Evolutionary conservation across 2,113 vertebrate genomes (phyloP), one percentile per base, ranked within the genome.

Genomic region (Eira barbara): DNA sequence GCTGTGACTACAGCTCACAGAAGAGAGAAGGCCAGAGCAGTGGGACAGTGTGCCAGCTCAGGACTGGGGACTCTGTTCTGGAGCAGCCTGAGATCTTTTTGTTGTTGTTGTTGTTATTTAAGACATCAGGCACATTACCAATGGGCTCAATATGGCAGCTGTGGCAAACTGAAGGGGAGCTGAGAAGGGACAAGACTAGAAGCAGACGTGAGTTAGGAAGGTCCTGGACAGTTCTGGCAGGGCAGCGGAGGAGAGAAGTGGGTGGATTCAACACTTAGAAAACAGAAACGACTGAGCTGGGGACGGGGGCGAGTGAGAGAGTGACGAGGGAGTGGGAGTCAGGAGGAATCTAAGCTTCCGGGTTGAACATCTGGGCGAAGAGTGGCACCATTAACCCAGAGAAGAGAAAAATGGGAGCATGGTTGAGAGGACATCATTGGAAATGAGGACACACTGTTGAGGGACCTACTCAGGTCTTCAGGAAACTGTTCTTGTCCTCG

Each of bases 371-470:
- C 3, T 23, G 65, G 23, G 61, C 3, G 31, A 65, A 55, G 2
- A 47, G 52, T 2, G 31, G 83, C 57, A 21, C 29, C 36, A 29
- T 59, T 59, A 61, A 88, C 39, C 84, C 0, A 6, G 29, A 76
- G 73, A 76, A 25, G 0, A 84, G 69, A 47, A 63, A 67, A 55
- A 55, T 1, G 17, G 29, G 14, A 34, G 45, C 6, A 1, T 39
- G 49, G 15, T 0, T 39, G 8, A 20, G 2, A 45, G 39, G n/a
- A 42, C 17, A 13, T 29, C 5, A 10, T 4, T 27, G 34, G 29
- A 91, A 21, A 25, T 42, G 42, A 36, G 25, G 8, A 45, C 18
- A 45, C 3, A 10, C 21, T 61, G 25, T 29, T 61, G 20, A 95
- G 74, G 83, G 71, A 78, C 29, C 13, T 45, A 42, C 4, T 2